Percentiles rank a stretch among this genome's conserved stretches.
These are phyloP conservation scores for Nannospalax galili DNA, from an alignment of 2,113 vertebrate species.

Conservation along the genomic window DNA sequence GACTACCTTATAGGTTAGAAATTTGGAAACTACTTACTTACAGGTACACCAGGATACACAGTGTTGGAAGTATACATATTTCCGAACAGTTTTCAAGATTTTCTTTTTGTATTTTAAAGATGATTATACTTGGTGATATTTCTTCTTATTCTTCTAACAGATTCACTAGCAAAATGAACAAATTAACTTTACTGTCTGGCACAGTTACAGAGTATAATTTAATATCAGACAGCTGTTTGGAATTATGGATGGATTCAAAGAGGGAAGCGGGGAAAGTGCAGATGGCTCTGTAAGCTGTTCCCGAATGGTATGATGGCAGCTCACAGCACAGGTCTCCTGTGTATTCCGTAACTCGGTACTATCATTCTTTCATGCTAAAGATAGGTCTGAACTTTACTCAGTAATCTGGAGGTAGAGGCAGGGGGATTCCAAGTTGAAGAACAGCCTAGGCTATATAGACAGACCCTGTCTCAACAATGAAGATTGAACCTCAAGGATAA, in stretches of 20 bases:
- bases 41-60: not conserved
- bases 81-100: not conserved
- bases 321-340: not conserved
- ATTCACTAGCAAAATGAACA: not conserved
- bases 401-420: not conserved
- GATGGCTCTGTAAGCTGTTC: not conserved
- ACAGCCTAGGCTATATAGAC: not conserved
- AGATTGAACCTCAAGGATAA: not conserved
- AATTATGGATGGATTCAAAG: not conserved
- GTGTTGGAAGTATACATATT: not conserved
- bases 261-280: not conserved
- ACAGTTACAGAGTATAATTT: constrained; percentile 2
- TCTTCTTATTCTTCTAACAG: not conserved
- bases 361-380: not conserved
- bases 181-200: not conserved
- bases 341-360: not conserved
- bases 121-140: not conserved
- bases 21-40: not conserved
- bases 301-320: not conserved
- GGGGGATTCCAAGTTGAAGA: not conserved
- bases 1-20: too few species aligned
- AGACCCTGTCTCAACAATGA: not conserved
- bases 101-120: not conserved
- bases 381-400: not conserved
- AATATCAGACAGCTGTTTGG: constrained; percentile 49